These are phyloP conservation scores for Xiphophorus birchmanni DNA, from an alignment of 2,797 vertebrate species.

Conservation along the genomic window DNA sequence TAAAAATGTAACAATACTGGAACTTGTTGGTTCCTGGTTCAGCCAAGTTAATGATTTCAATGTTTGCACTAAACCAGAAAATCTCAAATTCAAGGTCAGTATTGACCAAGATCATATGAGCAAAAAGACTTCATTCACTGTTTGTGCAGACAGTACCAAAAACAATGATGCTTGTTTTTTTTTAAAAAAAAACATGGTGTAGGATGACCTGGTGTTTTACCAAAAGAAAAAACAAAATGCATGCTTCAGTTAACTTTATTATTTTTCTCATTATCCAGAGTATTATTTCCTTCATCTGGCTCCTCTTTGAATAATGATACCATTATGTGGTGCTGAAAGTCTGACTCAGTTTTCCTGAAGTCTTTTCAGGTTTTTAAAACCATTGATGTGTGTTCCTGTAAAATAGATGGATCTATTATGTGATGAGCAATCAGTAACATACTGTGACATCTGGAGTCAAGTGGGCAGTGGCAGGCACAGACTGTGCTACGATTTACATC, in stretches of 20 bases:
- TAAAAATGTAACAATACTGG: not conserved
- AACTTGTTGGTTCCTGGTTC: not conserved
- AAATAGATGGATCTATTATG: not conserved
- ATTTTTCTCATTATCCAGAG: not conserved
- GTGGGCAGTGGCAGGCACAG: not conserved
- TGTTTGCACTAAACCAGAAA: not conserved
- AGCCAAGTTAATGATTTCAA: not conserved
- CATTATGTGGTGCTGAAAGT: not conserved
- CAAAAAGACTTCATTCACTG: not conserved
- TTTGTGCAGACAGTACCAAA: not conserved
- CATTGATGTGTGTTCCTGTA: not conserved
- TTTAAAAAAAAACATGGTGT: not conserved
- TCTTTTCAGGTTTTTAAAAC: not conserved
- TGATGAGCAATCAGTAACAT: not conserved
- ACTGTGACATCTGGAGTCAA: not conserved
- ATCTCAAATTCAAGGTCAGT: not conserved
- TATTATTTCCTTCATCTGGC: not conserved
- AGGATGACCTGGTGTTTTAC: not conserved
- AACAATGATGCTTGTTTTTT: not conserved
- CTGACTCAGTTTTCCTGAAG: not conserved
- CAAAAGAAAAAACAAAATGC: not conserved
- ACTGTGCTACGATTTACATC: not conserved
- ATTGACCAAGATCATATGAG: not conserved
- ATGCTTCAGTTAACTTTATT: not conserved
- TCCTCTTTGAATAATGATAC: not conserved